Evolutionary conservation across 2,797 vertebrate species (phyloP).

Genomic region (Molossus molossus): DNA sequence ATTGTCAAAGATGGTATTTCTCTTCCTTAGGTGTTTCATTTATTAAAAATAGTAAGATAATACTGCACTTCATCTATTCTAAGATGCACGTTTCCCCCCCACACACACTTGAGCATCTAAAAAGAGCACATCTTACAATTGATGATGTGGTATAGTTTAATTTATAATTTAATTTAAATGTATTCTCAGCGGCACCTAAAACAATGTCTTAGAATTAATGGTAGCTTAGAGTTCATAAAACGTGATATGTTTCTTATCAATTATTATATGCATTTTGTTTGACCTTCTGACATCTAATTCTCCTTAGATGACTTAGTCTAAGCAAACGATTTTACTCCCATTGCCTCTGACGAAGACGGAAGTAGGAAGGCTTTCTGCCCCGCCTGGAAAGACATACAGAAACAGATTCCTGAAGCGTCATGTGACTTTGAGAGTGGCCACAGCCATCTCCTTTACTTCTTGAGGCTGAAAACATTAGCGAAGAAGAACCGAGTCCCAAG

Average conservation of each 20-base stretch:
- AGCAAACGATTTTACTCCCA: background rate
- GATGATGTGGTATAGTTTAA: slow-evolving; percentile 38
- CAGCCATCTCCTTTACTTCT: background rate
- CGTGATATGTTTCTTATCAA: background rate
- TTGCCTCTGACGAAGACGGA: slow-evolving; percentile 22
- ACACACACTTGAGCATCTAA: background rate
- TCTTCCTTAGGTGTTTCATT: background rate
- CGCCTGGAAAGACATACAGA: background rate
- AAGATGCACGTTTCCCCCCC: background rate
- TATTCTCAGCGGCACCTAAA: slow-evolving; percentile 52
- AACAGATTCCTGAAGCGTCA: background rate
- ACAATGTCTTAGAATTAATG: slow-evolving; percentile 57
- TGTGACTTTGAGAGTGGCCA: background rate
- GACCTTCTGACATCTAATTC: background rate
- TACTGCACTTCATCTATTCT: background rate
- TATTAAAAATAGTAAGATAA: background rate
- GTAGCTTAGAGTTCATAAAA: slow-evolving; percentile 57
- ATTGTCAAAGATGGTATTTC: slow-evolving; percentile 10
- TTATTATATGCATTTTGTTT: slow-evolving; percentile 49
- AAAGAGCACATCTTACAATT: slow-evolving; percentile 2
- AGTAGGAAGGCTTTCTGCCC: background rate
- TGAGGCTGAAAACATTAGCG: background rate
- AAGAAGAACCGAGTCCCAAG: background rate
- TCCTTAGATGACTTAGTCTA: slow-evolving; percentile 22
- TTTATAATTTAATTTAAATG: background rate